Evolutionary conservation across 2,888 invertebrate species (phyloP).

Genomic region (Galerucella nymphaeae): DNA sequence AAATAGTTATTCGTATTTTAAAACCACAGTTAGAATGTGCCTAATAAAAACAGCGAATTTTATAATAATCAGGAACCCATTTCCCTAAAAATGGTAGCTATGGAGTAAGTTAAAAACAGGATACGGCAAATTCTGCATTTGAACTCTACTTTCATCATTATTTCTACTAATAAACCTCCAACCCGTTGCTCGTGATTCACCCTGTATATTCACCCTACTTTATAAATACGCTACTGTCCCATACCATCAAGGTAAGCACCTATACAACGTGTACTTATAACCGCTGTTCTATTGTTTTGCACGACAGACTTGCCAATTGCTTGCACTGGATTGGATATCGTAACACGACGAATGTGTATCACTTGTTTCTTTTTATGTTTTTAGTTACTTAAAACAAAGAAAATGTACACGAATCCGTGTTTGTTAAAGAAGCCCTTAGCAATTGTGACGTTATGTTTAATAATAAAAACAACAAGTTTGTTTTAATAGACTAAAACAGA

Average conservation of each 20-base stretch:
- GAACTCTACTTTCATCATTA: no score
- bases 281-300: conserved; percentile 39
- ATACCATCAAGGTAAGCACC: background rate
- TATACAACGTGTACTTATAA: conserved; percentile 29
- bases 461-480: background rate
- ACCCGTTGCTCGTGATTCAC: no score
- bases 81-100: no score
- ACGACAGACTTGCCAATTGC: conserved; percentile 39
- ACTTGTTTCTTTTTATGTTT: conserved; percentile 15
- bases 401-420: conserved; percentile 8
- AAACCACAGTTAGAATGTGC: no score
- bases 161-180: no score
- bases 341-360: conserved; percentile 18
- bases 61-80: no score
- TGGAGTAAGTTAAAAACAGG: no score
- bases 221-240: background rate
- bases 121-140: no score
- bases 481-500: background rate
- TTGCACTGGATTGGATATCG: conserved; percentile 21
- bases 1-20: background rate
- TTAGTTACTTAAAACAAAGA: conserved; percentile 26
- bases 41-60: no score
- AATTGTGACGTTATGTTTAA: background rate
- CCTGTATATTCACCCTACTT: no score
- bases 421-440: conserved; percentile 10